These are phyloP conservation scores for Ryuthela nishihirai DNA, from an alignment of 2,888 invertebrate genomes.

Conservation along the genomic window DNA sequence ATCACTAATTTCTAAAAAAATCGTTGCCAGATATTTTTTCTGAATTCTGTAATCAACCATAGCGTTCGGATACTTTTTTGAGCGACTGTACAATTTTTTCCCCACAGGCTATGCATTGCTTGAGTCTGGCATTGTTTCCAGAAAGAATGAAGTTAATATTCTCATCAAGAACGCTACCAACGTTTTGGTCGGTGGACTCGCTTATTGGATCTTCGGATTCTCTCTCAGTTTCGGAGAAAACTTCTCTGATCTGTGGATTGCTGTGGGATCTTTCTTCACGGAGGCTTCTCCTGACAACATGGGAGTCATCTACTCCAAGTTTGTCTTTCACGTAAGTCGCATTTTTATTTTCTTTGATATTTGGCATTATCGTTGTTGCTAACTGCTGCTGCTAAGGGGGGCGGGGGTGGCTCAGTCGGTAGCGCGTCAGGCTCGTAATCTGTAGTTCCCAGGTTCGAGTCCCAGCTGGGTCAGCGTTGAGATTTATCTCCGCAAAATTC, in stretches of 20 bases:
- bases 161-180: constrained; percentile 97
- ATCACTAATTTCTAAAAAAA: too few species aligned
- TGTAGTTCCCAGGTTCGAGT: too few species aligned
- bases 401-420: too few species aligned
- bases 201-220: constrained; percentile 94
- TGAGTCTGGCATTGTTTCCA: constrained; percentile 78
- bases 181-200: constrained; percentile 86
- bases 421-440: too few species aligned
- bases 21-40: too few species aligned
- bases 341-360: constrained; percentile 37
- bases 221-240: constrained; percentile 77
- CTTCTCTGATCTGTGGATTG: constrained; percentile 67
- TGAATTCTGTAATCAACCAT: too few species aligned
- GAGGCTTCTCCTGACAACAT: constrained; percentile 46
- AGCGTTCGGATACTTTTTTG: too few species aligned
- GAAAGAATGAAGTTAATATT: constrained; percentile 82
- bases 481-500: too few species aligned
- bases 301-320: constrained; percentile 48
- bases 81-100: too few species aligned
- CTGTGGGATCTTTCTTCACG: constrained; percentile 51
- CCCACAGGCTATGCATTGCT: constrained; percentile 92
- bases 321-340: constrained; percentile 47
- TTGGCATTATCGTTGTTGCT: background rate
- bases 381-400: too few species aligned
- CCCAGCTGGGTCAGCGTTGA: too few species aligned